Evolutionary conservation across 2,113 vertebrate genomes (phyloP).

Genomic region (Pogona vitticeps): DNA sequence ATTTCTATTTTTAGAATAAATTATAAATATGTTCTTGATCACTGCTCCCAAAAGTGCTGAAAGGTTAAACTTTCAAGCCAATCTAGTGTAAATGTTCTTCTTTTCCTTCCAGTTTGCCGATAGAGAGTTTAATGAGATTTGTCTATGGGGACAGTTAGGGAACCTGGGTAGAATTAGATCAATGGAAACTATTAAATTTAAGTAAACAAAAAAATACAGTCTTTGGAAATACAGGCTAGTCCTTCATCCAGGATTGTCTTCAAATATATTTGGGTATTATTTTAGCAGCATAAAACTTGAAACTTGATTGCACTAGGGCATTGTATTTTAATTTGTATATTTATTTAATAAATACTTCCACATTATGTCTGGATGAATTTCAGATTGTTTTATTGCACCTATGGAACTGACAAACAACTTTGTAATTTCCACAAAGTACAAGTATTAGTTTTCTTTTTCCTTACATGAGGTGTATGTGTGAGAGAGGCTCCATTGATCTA

Average conservation of each 20-base stretch:
- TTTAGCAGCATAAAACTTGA: constrained; percentile 48
- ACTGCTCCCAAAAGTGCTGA: constrained; percentile 32
- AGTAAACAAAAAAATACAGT: constrained; percentile 12
- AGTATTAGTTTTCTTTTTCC: constrained; percentile 3
- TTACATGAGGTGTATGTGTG: background rate
- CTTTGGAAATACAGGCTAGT: constrained; percentile 3
- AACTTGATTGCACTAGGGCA: constrained; percentile 52
- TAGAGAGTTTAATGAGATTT: background rate
- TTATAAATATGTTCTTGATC: constrained; percentile 9
- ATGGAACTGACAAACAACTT: constrained; percentile 48
- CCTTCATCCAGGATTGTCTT: constrained; percentile 45
- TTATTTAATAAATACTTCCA: constrained; percentile 59
- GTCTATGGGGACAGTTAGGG: constrained; percentile 11
- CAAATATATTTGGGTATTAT: constrained; percentile 44
- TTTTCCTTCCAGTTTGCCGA: constrained; percentile 13
- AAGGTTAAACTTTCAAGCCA: constrained; percentile 23
- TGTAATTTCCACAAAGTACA: constrained; percentile 16
- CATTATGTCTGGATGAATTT: constrained; percentile 54
- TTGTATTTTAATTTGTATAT: constrained; percentile 65
- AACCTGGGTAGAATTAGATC: constrained; percentile 7
- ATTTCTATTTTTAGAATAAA: constrained; percentile 8
- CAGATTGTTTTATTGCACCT: constrained; percentile 19
- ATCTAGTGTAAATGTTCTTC: constrained; percentile 19
- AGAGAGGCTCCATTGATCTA: too few species aligned
- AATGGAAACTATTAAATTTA: constrained; percentile 21